Evolutionary conservation across 2,888 invertebrate species (phyloP).

Genomic region (Tetrapedia diversipes): DNA sequence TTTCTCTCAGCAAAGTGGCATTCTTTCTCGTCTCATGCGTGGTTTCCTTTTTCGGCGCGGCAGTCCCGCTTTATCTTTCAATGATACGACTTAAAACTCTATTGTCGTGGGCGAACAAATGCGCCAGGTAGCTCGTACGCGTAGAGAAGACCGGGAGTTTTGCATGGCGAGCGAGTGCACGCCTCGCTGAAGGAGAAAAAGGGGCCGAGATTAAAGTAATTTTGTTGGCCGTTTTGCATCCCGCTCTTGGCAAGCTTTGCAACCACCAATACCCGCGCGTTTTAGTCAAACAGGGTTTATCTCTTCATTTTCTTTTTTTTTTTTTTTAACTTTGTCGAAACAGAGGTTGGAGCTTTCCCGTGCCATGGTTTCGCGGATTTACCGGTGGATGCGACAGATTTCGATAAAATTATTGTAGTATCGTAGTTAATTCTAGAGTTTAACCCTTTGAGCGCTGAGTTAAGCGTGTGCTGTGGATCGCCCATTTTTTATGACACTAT

Average conservation of each 20-base stretch:
- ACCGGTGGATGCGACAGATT: not conserved
- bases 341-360: too few species aligned
- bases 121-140: constrained; percentile 24
- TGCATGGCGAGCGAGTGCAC: constrained; percentile 4
- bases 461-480: too few species aligned
- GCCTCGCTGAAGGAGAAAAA: constrained; percentile 21
- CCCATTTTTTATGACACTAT: too few species aligned
- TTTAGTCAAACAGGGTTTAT: too few species aligned
- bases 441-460: too few species aligned
- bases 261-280: constrained; percentile 12
- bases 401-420: not conserved
- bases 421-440: too few species aligned
- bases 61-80: constrained; percentile 39
- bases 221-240: constrained; percentile 54
- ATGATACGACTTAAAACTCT: constrained; percentile 49
- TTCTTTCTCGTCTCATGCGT: constrained; percentile 18
- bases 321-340: too few species aligned
- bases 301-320: too few species aligned
- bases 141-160: constrained; percentile 31
- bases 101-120: constrained; percentile 35
- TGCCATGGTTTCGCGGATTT: not conserved
- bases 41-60: not conserved
- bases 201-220: constrained; percentile 58
- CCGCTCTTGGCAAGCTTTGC: constrained; percentile 37
- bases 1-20: constrained; percentile 15